Percentiles rank a stretch among this genome's conserved stretches.
phyloP scores from a whole-genome alignment of 2,113 vertebrate species.

The Ptyas mucosa region DNA sequence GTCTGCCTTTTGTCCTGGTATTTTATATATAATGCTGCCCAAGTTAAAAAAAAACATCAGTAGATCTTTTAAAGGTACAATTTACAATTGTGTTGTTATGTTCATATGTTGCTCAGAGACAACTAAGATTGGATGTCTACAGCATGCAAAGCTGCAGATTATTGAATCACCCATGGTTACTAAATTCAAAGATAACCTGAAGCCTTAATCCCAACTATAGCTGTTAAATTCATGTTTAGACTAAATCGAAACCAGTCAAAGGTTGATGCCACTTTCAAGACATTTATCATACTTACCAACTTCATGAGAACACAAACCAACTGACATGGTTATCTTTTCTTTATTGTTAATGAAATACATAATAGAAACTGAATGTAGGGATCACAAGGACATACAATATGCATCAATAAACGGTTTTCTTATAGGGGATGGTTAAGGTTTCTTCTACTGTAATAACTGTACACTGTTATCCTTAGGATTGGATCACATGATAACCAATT shows the following conservation, averaged over 20 bases:
- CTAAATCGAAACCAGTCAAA: background rate
- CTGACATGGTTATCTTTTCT: background rate
- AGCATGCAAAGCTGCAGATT: background rate
- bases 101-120: background rate
- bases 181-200: background rate
- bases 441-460: background rate
- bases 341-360: background rate
- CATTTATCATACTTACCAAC: background rate
- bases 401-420: background rate
- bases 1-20: background rate
- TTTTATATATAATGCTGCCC: background rate
- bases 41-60: background rate
- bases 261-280: background rate
- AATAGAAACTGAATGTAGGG: background rate
- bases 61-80: background rate
- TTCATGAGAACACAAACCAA: background rate
- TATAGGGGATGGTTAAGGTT: background rate
- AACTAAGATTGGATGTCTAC: background rate
- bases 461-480: background rate
- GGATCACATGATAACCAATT: background rate
- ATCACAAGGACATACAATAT: background rate
- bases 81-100: background rate
- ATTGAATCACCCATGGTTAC: background rate
- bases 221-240: background rate
- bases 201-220: background rate